A percentile compares a stretch with the other conserved stretches of the same genome.
Evolutionary conservation across 2,888 invertebrate genomes (phyloP).

Genomic region (Lottia gigantea): DNA sequence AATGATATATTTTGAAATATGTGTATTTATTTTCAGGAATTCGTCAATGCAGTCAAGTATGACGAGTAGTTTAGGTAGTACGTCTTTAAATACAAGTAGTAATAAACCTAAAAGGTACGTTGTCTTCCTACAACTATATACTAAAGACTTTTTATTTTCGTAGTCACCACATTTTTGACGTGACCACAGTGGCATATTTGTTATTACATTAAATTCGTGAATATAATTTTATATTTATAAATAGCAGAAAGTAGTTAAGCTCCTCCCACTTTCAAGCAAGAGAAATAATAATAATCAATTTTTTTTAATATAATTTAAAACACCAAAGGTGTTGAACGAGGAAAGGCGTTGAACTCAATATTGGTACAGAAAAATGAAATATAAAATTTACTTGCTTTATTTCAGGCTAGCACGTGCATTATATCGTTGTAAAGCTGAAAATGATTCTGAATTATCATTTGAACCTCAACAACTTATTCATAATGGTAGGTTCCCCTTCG

Average conservation of each 20-base stretch:
- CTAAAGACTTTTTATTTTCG: too few species aligned
- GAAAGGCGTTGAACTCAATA: too few species aligned
- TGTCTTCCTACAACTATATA: background rate
- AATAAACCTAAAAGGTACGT: conserved; percentile 33
- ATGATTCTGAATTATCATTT: conserved; percentile 96
- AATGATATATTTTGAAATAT: too few species aligned
- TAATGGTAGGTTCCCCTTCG: conserved; percentile 80
- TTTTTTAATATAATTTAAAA: too few species aligned
- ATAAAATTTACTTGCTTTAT: conserved; percentile 10
- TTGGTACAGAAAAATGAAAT: background rate
- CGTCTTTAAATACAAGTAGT: conserved; percentile 25
- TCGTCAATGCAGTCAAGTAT: conserved; percentile 37
- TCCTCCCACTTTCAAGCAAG: too few species aligned
- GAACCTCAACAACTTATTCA: conserved; percentile 98
- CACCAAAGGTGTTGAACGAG: too few species aligned
- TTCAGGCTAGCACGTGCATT: conserved; percentile 81
- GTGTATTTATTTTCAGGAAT: conserved; percentile 22
- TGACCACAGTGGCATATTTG: too few species aligned
- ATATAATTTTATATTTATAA: too few species aligned
- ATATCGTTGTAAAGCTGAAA: conserved; percentile 95
- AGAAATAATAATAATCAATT: too few species aligned
- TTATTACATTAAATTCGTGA: too few species aligned
- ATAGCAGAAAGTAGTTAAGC: too few species aligned
- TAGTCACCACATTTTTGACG: too few species aligned
- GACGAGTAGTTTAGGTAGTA: conserved; percentile 34